These are phyloP conservation scores for Gnathochromis pfefferi DNA, from an alignment of 2,113 vertebrate genomes.

Conservation along the genomic window DNA sequence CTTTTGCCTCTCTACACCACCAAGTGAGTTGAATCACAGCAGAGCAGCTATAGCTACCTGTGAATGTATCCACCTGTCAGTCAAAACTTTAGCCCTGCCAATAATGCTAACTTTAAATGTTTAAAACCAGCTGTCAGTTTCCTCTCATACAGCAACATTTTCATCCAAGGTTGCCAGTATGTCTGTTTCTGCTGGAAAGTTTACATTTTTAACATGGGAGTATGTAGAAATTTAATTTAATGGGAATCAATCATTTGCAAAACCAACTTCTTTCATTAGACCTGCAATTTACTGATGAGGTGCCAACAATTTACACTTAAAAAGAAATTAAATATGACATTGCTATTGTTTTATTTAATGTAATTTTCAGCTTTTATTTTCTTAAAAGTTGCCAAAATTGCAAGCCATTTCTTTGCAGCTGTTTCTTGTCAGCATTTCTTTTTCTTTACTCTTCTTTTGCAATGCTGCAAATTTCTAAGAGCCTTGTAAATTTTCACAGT, in stretches of 20 bases:
- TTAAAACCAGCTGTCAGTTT: background rate
- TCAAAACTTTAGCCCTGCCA: background rate
- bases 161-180: background rate
- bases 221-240: background rate
- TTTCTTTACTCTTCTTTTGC: background rate
- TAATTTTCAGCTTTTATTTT: background rate
- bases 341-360: background rate
- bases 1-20: background rate
- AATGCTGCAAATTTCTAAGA: background rate
- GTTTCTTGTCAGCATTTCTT: background rate
- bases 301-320: background rate
- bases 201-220: background rate
- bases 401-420: background rate
- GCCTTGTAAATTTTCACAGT: background rate
- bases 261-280: background rate
- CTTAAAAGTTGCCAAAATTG: background rate
- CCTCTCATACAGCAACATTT: background rate
- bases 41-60: background rate
- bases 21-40: background rate
- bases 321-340: background rate
- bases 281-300: background rate
- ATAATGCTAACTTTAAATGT: background rate
- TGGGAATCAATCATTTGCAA: background rate
- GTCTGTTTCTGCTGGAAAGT: background rate
- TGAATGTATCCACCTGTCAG: background rate